Evolutionary conservation across 2,797 vertebrate genomes (phyloP).

Genomic region (Crocodylus rhombifer): DNA sequence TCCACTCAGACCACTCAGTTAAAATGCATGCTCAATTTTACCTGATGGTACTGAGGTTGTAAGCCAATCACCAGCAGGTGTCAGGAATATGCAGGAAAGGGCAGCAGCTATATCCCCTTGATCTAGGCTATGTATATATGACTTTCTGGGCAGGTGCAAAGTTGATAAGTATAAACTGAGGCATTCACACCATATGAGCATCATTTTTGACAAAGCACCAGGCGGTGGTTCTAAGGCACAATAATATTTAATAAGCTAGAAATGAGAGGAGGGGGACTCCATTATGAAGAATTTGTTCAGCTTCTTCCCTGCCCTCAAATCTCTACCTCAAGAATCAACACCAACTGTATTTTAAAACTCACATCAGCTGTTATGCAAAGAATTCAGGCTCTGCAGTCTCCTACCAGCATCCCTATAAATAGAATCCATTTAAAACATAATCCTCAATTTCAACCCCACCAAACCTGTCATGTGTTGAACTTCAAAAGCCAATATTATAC

Average conservation of each 20-base stretch:
- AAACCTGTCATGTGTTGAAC: conserved; percentile 54
- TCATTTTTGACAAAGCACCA: neutral
- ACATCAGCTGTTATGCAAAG: conserved; percentile 72
- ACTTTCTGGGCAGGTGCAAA: too few species aligned
- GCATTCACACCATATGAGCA: neutral
- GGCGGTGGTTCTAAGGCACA: neutral
- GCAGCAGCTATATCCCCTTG: neutral
- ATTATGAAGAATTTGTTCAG: neutral
- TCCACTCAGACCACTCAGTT: neutral
- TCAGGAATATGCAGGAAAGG: neutral
- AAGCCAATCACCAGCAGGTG: neutral
- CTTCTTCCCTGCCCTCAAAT: conserved; percentile 26
- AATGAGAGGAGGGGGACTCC: neutral
- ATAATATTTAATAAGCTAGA: too few species aligned
- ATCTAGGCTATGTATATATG: neutral
- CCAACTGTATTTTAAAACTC: conserved; percentile 62
- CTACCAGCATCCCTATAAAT: conserved; percentile 79
- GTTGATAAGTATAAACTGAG: neutral
- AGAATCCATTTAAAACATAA: conserved; percentile 71
- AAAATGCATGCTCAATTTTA: neutral
- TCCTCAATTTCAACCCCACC: conserved; percentile 69
- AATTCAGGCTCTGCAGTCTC: conserved; percentile 69
- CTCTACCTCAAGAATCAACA: conserved; percentile 35
- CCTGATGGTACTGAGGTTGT: neutral
- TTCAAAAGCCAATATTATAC: conserved; percentile 35